Evolutionary conservation across 2,888 invertebrate genomes (phyloP), one percentile per base, ranked within the genome.

Genomic region (Lycocerus yunnanus): DNA sequence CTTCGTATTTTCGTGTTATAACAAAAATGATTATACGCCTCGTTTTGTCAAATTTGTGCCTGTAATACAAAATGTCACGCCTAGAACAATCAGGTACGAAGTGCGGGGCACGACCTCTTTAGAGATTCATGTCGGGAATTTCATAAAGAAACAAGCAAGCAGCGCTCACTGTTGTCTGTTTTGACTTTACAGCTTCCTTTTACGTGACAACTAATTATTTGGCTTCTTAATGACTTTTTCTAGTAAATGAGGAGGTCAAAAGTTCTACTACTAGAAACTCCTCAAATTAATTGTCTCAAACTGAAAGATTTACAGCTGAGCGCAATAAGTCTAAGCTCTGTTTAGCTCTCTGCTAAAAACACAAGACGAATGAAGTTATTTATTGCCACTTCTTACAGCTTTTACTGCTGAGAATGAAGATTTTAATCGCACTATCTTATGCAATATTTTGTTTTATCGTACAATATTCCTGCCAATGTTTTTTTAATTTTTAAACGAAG

Each of bases 241-340:
- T 18, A 63, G 61, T 15, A 18, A 63, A 63, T 11, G 20, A 63
- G 20, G 15, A 63, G 24, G 71, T 58, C 16, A 66, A 67, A 71
- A 43, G 59, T 60, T 43, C 60, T 69, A 15, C 13, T 15, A 68
- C 24, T 65, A 16, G 65, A 20, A 27, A 61, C 65, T 15, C 60
- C 16, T 66, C 43, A 60, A 74, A 68, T 24, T 74, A 72, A 75
- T 75, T 72, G 72, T 74, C 73, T 73, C 71, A 68, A 65, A 66
- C 66, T 75, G 78, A 74, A 77, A 77, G 77, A 79, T 79, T 79
- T 79, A 79, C 76, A 76, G 69, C 78, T 73, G 59, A 70, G 69
- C 68, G 76, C 72, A 76, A 76, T 79, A 79, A 76, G 70, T 79
- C 74, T 77, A 75, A 77, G 71, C 67, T 77, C 75, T 75, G 78